Evolutionary conservation across 1,140 invertebrate genomes (phyloP), one percentile per base, ranked within the genome.

Genomic region (Bombyx mandarina): DNA sequence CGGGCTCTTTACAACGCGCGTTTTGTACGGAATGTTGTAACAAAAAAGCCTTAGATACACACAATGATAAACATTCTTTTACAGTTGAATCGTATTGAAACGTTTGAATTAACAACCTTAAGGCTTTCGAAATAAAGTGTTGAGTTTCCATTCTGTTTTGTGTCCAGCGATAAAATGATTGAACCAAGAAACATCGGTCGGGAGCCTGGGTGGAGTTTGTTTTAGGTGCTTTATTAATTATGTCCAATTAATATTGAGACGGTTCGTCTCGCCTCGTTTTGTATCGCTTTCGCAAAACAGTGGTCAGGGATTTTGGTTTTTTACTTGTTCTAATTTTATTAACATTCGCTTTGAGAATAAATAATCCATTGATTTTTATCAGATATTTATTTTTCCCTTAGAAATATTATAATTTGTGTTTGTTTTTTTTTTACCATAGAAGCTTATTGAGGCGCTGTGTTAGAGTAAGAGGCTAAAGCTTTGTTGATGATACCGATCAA

Each of bases 1-100:
- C 81, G 81, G 79, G 79, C 80, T 82, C 84, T 83, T 83, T 86
- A 86, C 80, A 86, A 83, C 80, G 73, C 76, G 74, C 82, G 80
- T 85, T 86, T 85, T 87, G 83, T 85, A 75, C 72, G 82, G 83
- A 87, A 87, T 87, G 83, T 68, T 77, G 77, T 79, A 77, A 86
- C 77, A 85, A 86, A 87, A 86, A 87, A 79, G 68, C 75, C 70
- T 84, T 82, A 83, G 80, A 86, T 79, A 86, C 79, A 82, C 79
- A 82, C 72, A 70, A 75, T 68, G 76, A 77, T 73, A 77, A 67
- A 66, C 51, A 61, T 67, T 58, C 57, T 66, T 73, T 69, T 77
- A 63, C 73, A 42, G 56, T 50, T 61, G 45, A 10, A 51, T 18
- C 50, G 22, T 60, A 57, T 50, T 43, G 12, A 35, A 35, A 5